Evolutionary conservation across 30 jellyfish, hydroid and myxozoan species (phyloP).

Genomic region (Aurelia aurita complex sp. Pacific): DNA sequence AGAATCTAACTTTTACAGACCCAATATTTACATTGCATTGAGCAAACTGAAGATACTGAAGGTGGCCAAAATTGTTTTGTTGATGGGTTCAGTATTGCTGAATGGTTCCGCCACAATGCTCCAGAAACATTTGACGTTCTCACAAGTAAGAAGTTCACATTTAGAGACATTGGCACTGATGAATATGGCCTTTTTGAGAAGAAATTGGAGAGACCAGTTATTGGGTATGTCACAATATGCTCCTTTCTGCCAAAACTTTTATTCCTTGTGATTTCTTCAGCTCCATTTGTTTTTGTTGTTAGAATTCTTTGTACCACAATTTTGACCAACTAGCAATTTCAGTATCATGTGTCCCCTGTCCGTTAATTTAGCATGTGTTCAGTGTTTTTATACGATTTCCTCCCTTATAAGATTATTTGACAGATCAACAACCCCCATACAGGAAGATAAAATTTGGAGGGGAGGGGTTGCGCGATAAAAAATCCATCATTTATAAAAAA

Average conservation of each 20-base stretch:
- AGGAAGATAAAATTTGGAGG: no score
- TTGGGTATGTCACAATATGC: slow-evolving; percentile 38
- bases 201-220: slow-evolving; percentile 62
- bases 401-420: no score
- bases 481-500: no score
- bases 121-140: slow-evolving; percentile 58
- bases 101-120: slow-evolving; percentile 26
- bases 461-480: no score
- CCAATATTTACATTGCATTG: slow-evolving; percentile 77
- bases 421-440: no score
- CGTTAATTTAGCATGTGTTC: no score
- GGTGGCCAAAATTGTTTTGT: slow-evolving; percentile 68
- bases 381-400: no score
- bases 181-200: slow-evolving; percentile 68
- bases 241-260: background rate
- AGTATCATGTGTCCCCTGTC: no score
- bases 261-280: no score
- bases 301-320: no score
- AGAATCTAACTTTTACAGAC: slow-evolving; percentile 10
- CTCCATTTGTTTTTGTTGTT: no score
- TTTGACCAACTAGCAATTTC: no score
- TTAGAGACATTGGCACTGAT: slow-evolving; percentile 69
- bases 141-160: slow-evolving; percentile 52
- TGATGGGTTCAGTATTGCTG: slow-evolving; percentile 69
- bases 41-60: slow-evolving; percentile 46